Base-by-base conservation (phyloP, 2,113 vertebrate species). In the Penelope pileata region DNA sequence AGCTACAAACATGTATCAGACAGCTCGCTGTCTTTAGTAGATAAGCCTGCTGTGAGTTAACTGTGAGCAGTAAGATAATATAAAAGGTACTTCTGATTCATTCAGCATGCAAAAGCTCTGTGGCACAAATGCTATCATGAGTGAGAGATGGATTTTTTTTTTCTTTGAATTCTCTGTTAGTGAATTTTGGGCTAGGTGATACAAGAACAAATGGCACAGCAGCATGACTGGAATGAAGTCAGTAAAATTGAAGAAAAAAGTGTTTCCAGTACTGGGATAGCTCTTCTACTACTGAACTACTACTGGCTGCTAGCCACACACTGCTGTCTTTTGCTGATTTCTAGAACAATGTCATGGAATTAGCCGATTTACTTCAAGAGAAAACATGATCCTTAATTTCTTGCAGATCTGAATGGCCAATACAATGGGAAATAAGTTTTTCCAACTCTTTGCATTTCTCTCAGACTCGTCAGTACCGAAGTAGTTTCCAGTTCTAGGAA, bases 11-110 rank as follows among this genome's bases (percentile, higher is more conserved):
- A 5, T 9, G 15, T 18, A 26, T 91, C 60, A 69, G 69, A 38
- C 42, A 87, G 24, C 36, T 93, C 48, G 30, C 42, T 80, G 36
- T 76, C 58, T 86, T 38, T 68, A 24, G 24, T 34, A 29, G 42
- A 45, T 58, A 72, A 30, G 24, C 67, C 54, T 54, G 22, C 82
- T 85, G 54, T n/a, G 63, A 79, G 67, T 58, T 76, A 87, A 53
- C 77, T 66, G 42, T 69, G 30, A 83, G 54, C 54, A 63, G 8
- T 77, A 85, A 92, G 26, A n/a, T 66, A 91, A 81, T 63, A 63
- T 23, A 74, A 12, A 60, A 77, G 29, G 34, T 80, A 77, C 94
- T 97, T 67, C 81, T 90, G n/a, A 70, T 79, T 91, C 38, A 66
- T 12, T 12, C 53, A 85, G 38, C 59, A 42, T 7, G 19, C 11